A percentile compares a stretch with the other conserved stretches of the same genome.
Evolutionary conservation across 2,113 vertebrate species (phyloP).

Genomic region (Catharus fuscescens): DNA sequence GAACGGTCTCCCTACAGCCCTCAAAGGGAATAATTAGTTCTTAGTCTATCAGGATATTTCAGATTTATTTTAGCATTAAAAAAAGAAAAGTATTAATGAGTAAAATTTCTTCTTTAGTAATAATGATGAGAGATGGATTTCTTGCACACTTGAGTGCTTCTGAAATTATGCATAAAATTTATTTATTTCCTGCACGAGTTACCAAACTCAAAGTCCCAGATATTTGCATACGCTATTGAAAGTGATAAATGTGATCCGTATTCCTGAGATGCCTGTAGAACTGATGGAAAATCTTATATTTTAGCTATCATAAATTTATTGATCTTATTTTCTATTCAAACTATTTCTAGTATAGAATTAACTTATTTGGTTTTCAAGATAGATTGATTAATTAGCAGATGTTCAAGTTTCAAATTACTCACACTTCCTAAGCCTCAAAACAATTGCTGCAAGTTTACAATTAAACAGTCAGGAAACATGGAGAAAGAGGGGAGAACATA

Average conservation of each 20-base stretch:
- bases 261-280: neutral
- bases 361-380: conserved; percentile 13
- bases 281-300: neutral
- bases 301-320: neutral
- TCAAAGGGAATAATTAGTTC: conserved; percentile 12
- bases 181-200: neutral
- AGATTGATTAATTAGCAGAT: conserved; percentile 14
- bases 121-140: neutral
- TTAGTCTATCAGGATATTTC: neutral
- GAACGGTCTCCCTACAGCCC: neutral
- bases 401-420: conserved; percentile 8
- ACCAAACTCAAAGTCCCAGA: neutral
- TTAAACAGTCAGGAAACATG: neutral
- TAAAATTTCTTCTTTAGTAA: neutral
- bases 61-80: neutral
- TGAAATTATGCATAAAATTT: neutral
- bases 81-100: neutral
- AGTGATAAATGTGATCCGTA: neutral
- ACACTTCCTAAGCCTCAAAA: neutral
- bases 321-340: neutral
- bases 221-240: neutral
- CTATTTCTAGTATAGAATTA: neutral
- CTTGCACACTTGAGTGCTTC: neutral
- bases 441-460: neutral
- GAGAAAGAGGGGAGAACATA: neutral